Evolutionary conservation across 2,113 vertebrate genomes (phyloP), one percentile per base, ranked within the genome.

Genomic region (Cettia cetti): DNA sequence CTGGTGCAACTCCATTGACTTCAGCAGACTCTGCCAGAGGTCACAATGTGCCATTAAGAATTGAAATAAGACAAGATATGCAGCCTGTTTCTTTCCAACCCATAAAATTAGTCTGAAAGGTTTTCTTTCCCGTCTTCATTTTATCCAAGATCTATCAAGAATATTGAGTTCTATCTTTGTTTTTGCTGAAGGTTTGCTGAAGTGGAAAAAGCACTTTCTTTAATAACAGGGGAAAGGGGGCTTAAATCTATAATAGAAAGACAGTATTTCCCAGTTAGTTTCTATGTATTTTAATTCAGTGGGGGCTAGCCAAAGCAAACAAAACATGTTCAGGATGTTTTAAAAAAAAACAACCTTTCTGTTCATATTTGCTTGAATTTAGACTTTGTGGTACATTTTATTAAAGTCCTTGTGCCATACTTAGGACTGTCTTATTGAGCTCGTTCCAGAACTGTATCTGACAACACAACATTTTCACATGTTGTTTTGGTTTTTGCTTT

Each of bases 131-230:
- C 87, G 61, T 45, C 68, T 85, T 90, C 30, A 52, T 80, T 95
- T 91, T 85, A 90, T 80, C 54, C 50, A 85, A 91, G 69, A 86
- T 69, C 87, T 88, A 94, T 92, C 53, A 94, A 84, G 70, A 89
- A 76, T 92, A 94, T 89, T 89, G 90, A 95, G 45, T 77, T 87
- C 42, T 91, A 26, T 78, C 89, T 84, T 91, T 87, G 57, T 44
- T 96, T 92, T 80, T 90, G 6, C 30, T 88, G 78, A 92, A 92
- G 50, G 59, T 80, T 22, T 79, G 70, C 31, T 61, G 65, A 82
- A 86, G 65, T 91, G 31, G 59, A 87, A 95, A 94, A 96, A 80
- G 4, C 45, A 37, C 40, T 71, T 81, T 71, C 47, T 64, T 89
- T 82, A 92, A 90, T 65, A 90, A 85, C 33, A 90, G 21, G 24